phyloP scores from a whole-genome alignment of 2,797 vertebrate genomes.

The Hirundo rustica region DNA sequence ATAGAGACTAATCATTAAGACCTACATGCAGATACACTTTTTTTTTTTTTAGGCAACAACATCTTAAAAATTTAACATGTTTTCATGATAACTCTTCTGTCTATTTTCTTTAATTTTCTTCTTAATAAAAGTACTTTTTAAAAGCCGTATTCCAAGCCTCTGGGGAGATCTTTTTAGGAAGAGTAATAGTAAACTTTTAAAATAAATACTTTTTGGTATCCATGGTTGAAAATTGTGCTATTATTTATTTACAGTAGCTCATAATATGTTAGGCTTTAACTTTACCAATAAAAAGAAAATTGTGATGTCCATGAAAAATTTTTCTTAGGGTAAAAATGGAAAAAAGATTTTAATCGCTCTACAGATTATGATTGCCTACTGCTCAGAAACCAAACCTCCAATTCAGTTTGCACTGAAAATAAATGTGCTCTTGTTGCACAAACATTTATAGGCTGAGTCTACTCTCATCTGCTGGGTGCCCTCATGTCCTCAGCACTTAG shows the following conservation, averaged over 20 bases:
- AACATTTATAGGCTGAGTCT: not conserved
- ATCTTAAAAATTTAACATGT: not conserved
- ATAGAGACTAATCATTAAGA: not conserved
- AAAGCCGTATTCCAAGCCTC: not conserved
- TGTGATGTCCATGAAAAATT: not conserved
- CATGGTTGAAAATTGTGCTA: not conserved
- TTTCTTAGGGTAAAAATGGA: not conserved
- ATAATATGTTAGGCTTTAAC: not conserved
- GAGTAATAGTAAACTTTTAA: not conserved
- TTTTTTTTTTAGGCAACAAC: not conserved
- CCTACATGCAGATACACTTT: rapidly evolving
- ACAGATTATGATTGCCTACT: not conserved
- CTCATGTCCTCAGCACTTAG: rapidly evolving
- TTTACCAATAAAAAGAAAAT: not conserved
- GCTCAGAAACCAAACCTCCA: not conserved
- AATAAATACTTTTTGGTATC: not conserved
- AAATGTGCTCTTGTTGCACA: rapidly evolving
- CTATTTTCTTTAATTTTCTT: not conserved
- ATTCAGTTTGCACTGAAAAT: not conserved
- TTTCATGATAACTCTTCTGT: not conserved
- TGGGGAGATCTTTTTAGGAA: not conserved
- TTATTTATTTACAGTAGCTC: not conserved
- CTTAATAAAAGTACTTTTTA: not conserved
- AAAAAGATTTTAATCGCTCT: not conserved
- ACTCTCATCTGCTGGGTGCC: not conserved